Base-by-base conservation (phyloP, 2,113 vertebrate species). In the Oryzias melastigma region DNA sequence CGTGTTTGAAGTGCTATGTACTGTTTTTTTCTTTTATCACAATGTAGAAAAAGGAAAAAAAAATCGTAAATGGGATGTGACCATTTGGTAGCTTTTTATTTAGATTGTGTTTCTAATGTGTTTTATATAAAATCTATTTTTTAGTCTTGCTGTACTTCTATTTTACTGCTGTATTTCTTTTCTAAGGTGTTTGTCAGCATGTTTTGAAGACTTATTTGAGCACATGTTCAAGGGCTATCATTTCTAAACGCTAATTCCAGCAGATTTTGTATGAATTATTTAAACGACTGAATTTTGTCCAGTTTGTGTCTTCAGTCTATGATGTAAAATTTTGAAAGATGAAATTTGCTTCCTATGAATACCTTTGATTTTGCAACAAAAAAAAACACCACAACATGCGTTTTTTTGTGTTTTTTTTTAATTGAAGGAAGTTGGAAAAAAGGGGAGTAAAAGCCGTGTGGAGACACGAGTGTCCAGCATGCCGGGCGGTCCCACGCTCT, bases 1-100 rank as follows among this genome's bases (percentile, higher is more conserved):
- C 68, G 90, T 91, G 82, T 91, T 91, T 91, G 87, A 90, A 91
- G 92, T 92, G 91, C 90, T 89, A 85, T 90, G 88, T 92, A 90
- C 81, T 77, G 89, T 91, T 92, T 90, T 88, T 80, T 51, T 79
- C 71, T 50, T 58, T 67, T 75, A 66, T 80, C 65, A 73, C 61
- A 18, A 51, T 88, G 89, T 90, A 91, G 86, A 90, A 78, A 67
- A 84, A 80, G 62, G 64, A 68, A 78, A 70, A 79, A 85, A 82
- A 58, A 78, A 72, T 74, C 68, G 77, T 63, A 52, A 73, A 68
- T 63, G 73, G 78, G 85, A 88, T 88, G 86, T 90, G 72, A 14
- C 73, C 82, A 80, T 90, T 89, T 86, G 83, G 89, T 91, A 86
- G 82, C 75, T 89, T 85, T 90, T 87, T 82, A 85, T 92, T 91